phyloP scores from a whole-genome alignment of 1,140 invertebrate species.

The Gerris buenoi region DNA sequence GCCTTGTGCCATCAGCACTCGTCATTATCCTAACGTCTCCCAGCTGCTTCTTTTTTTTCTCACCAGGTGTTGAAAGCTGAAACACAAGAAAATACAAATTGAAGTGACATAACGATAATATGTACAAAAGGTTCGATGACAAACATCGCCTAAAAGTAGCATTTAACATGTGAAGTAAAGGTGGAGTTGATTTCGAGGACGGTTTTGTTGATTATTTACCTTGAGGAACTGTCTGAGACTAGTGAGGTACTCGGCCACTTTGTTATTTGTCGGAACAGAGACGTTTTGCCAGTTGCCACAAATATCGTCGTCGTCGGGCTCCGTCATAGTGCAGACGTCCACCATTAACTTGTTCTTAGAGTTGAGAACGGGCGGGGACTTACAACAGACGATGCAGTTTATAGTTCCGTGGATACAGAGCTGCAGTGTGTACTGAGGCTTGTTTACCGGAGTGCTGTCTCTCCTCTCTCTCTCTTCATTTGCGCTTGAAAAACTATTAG shows the following conservation, averaged over 20 bases:
- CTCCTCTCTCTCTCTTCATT: too few relatives aligned
- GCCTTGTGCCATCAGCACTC: constrained; percentile 49
- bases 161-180: too few relatives aligned
- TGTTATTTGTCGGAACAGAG: constrained; percentile 18
- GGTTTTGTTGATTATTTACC: too few relatives aligned
- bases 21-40: constrained; percentile 55
- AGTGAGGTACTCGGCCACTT: constrained; percentile 26
- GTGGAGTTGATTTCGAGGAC: too few relatives aligned
- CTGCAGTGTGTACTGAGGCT: too few relatives aligned
- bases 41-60: constrained; percentile 44
- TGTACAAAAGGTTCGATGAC: too few relatives aligned
- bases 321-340: constrained; percentile 37
- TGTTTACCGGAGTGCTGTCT: too few relatives aligned
- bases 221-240: constrained; percentile 25
- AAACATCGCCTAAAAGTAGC: too few relatives aligned
- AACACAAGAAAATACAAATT: too few relatives aligned
- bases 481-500: too few relatives aligned
- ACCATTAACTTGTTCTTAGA: constrained; percentile 27
- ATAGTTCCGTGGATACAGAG: neutral
- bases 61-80: constrained; percentile 12
- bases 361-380: neutral
- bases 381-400: neutral
- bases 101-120: too few relatives aligned
- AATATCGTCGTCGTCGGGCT: constrained; percentile 27
- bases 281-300: constrained; percentile 18